A percentile compares a stretch with the other conserved stretches of the same genome.
Evolutionary conservation across 1,140 invertebrate species (phyloP).

Genomic region (Conus ventricosus): DNA sequence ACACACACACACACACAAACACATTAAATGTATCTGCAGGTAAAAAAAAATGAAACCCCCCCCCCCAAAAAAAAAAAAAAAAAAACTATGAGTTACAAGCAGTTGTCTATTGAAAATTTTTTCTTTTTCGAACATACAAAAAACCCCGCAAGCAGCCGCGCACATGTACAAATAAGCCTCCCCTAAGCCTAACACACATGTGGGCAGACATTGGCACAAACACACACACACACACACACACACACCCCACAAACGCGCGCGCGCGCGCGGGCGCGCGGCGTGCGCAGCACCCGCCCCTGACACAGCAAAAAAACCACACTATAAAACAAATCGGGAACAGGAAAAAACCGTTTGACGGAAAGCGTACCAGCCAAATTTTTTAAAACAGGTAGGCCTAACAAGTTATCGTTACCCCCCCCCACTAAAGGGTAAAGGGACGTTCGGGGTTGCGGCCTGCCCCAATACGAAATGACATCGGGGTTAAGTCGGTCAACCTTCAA

Average conservation of each 20-base stretch:
- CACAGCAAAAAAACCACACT: too few species aligned
- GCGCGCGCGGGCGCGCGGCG: neutral
- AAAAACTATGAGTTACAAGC: neutral
- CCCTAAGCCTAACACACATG: neutral
- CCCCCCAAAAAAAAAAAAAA: neutral
- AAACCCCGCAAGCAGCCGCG: neutral
- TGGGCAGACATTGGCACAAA: neutral
- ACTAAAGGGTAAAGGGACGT: too few species aligned
- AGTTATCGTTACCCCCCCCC: too few species aligned
- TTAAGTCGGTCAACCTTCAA: too few species aligned
- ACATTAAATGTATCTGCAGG: neutral
- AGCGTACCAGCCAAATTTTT: too few species aligned
- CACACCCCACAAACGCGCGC: neutral
- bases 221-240: constrained; percentile 24
- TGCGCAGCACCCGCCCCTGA: too few species aligned
- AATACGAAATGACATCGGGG: too few species aligned
- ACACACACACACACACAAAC: neutral
- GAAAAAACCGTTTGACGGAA: too few species aligned
- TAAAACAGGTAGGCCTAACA: too few species aligned
- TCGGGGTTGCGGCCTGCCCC: too few species aligned
- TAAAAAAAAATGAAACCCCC: neutral
- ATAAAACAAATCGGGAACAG: too few species aligned
- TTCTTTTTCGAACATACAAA: neutral
- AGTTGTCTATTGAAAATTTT: neutral
- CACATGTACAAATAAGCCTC: neutral